phyloP scores from a whole-genome alignment of 2,888 invertebrate species.

The Polydrusus tereticollis region DNA sequence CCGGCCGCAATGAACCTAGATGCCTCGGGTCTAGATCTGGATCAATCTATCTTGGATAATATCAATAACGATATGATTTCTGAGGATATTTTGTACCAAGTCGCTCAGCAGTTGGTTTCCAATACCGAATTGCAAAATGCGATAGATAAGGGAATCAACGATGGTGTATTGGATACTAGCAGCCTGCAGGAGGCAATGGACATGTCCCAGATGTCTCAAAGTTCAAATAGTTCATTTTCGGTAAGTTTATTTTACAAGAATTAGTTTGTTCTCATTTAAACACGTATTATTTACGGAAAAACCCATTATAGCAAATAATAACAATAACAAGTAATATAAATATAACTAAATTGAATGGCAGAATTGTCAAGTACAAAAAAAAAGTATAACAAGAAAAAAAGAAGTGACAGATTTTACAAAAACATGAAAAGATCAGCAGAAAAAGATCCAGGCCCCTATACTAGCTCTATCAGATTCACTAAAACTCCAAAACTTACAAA shows the following conservation, averaged over 20 bases:
- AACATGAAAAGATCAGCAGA: too few species aligned
- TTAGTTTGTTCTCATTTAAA: neutral
- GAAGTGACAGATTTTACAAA: too few species aligned
- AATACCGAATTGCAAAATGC: conserved; percentile 79
- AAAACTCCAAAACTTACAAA: too few species aligned
- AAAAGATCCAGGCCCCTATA: too few species aligned
- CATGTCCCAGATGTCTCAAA: conserved; percentile 24
- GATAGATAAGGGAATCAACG: conserved; percentile 73
- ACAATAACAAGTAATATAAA: too few species aligned
- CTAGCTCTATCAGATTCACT: too few species aligned
- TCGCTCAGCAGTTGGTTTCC: conserved; percentile 78
- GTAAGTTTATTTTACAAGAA: conserved; percentile 26
- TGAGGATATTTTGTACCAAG: conserved; percentile 80
- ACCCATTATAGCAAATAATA: too few species aligned
- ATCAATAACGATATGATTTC: conserved; percentile 77
- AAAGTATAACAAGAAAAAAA: too few species aligned
- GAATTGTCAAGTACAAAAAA: too few species aligned
- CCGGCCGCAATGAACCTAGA: conserved; percentile 68
- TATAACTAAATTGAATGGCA: too few species aligned
- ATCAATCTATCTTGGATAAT: conserved; percentile 72
- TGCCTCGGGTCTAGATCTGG: conserved; percentile 72
- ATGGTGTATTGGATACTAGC: conserved; percentile 63
- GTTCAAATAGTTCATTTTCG: conserved; percentile 37
- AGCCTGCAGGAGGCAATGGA: conserved; percentile 42
- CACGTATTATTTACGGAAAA: neutral